phyloP scores from a whole-genome alignment of 2,113 vertebrate species.

The Chionomys nivalis region DNA sequence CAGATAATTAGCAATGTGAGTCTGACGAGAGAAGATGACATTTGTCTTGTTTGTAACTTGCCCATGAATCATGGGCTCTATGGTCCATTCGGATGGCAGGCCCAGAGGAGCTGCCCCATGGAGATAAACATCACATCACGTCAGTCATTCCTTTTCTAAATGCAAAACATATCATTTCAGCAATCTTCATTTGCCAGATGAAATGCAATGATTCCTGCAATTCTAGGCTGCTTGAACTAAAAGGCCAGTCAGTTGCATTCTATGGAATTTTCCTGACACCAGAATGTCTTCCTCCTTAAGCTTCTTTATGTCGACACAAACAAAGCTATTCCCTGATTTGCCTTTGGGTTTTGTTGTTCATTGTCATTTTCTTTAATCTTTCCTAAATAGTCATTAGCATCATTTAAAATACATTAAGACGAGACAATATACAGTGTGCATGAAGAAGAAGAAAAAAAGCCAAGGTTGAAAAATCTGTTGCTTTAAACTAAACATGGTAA shows the following conservation, averaged over 20 bases:
- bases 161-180: constrained; percentile 37
- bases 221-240: constrained; percentile 42
- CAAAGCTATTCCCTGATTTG: constrained; percentile 42
- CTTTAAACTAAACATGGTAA: neutral
- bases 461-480: neutral
- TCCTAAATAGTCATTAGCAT: constrained; percentile 29
- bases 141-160: neutral
- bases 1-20: constrained; percentile 3
- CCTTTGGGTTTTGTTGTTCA: constrained; percentile 35
- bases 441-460: neutral
- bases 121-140: constrained; percentile 31
- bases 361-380: neutral
- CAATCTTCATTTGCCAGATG: neutral
- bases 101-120: neutral
- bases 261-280: constrained; percentile 46
- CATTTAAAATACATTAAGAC: constrained; percentile 15
- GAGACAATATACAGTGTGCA: neutral
- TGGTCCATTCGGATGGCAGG: neutral
- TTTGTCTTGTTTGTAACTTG: constrained; percentile 19
- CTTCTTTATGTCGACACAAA: constrained; percentile 1
- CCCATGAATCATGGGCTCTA: constrained; percentile 11
- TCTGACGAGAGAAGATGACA: neutral
- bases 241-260: constrained; percentile 4
- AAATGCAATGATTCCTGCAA: neutral
- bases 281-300: neutral